These are phyloP conservation scores for Thinocorus orbignyianus DNA, from an alignment of 2,113 vertebrate genomes.

Conservation along the genomic window DNA sequence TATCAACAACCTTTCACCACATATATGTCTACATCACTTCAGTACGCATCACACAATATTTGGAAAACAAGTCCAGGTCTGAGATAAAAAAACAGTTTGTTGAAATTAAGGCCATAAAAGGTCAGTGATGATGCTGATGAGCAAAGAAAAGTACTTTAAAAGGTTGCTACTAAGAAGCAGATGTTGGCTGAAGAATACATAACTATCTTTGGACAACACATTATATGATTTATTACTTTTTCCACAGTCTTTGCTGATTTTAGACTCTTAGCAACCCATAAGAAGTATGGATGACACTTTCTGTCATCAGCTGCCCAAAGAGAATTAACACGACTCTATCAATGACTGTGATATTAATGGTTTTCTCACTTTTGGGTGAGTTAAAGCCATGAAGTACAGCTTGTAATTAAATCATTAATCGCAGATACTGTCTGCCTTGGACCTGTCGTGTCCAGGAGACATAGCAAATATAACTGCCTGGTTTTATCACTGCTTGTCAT, in stretches of 20 bases:
- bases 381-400: not conserved
- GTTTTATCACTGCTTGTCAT: not conserved
- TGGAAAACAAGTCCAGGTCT: not conserved
- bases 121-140: not conserved
- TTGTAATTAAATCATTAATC: not conserved
- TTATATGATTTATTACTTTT: not conserved
- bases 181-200: not conserved
- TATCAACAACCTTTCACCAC: not conserved
- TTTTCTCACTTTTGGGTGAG: not conserved
- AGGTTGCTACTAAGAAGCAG: not conserved
- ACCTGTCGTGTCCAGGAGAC: not conserved
- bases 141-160: not conserved
- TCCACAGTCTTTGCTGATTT: not conserved
- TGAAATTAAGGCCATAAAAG: not conserved
- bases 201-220: accelerated
- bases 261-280: not conserved
- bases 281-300: not conserved
- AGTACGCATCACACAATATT: not conserved
- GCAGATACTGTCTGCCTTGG: not conserved
- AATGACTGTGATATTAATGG: not conserved
- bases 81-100: not conserved
- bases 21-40: not conserved
- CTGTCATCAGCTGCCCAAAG: not conserved
- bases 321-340: not conserved
- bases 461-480: not conserved